A percentile compares a stretch with the other conserved stretches of the same genome.
These are phyloP conservation scores for Allacma fusca DNA, from an alignment of 2,888 invertebrate species.

Conservation along the genomic window DNA sequence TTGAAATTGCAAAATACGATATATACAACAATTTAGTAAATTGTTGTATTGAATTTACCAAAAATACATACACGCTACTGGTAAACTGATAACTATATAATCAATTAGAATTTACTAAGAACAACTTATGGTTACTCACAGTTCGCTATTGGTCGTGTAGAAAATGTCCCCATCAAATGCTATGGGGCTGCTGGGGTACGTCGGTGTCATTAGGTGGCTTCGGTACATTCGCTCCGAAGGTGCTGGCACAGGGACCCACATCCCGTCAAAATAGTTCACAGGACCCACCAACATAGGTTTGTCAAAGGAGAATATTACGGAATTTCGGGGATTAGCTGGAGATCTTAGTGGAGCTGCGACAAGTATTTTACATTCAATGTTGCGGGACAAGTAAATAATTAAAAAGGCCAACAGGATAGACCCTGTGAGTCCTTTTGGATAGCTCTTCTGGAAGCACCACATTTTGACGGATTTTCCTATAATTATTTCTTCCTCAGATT, in stretches of 20 bases:
- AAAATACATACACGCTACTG: neutral
- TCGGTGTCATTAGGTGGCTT: neutral
- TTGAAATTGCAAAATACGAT: no score
- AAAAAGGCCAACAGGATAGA: no score
- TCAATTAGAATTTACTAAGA: neutral
- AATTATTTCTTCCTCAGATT: no score
- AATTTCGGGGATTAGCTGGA: neutral
- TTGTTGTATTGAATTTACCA: no score
- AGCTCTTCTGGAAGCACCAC: no score
- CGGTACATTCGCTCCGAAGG: neutral
- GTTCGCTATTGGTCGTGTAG: neutral
- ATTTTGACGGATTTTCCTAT: no score
- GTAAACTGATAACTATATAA: neutral
- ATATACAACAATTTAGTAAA: no score
- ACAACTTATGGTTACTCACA: neutral
- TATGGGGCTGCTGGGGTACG: neutral
- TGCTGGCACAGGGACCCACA: neutral
- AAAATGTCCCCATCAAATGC: neutral
- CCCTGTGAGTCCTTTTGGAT: no score
- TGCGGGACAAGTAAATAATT: no score
- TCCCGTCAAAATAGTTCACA: neutral
- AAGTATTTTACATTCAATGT: neutral
- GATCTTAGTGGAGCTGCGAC: neutral
- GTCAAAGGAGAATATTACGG: neutral
- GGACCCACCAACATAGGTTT: neutral